Conservation (phyloP, 1,140 invertebrate genomes). For the Drosophila yakuba region DNA sequence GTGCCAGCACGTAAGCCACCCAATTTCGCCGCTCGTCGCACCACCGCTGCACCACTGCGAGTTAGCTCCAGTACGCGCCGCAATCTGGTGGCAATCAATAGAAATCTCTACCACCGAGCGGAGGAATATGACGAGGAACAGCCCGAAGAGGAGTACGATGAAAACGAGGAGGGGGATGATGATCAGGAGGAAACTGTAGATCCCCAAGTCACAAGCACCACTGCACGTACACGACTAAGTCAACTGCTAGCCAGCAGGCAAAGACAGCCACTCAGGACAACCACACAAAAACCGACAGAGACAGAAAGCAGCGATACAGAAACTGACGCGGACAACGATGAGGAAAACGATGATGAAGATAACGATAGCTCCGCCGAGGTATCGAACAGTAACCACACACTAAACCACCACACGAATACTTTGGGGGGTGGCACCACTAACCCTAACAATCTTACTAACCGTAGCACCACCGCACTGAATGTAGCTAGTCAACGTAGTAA, state of each 20-base stretch:
- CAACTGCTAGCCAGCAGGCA: slow-evolving; percentile 67
- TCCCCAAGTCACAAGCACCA: slow-evolving; percentile 5
- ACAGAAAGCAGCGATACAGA: slow-evolving; percentile 10
- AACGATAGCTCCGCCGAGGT: slow-evolving; percentile 43
- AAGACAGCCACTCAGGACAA: slow-evolving; percentile 8
- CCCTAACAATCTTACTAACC: slow-evolving; percentile 42
- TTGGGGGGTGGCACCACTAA: slow-evolving; percentile 22
- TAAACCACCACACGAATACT: slow-evolving; percentile 30
- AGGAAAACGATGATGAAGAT: slow-evolving; percentile 13
- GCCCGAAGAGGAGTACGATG: slow-evolving; percentile 19
- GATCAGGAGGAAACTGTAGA: slow-evolving; percentile 21
- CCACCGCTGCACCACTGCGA: slow-evolving; percentile 34
- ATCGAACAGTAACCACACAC: slow-evolving; percentile 41
- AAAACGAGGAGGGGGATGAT: slow-evolving; percentile 33
- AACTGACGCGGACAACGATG: slow-evolving; percentile 18
- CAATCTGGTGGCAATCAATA: slow-evolving; percentile 57
- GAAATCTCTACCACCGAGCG: slow-evolving; percentile 55
- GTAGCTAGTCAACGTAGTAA: slow-evolving; percentile 71
- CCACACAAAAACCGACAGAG: slow-evolving; percentile 13
- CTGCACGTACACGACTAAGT: slow-evolving; percentile 28
- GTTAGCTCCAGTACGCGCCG: slow-evolving; percentile 49
- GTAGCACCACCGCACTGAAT: slow-evolving; percentile 45
- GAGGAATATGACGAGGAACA: slow-evolving; percentile 37
- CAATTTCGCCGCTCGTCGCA: slow-evolving; percentile 19
- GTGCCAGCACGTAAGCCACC: slow-evolving; percentile 6